These are phyloP conservation scores for Drosophila kurseongensis DNA, from an alignment of 1,140 invertebrate species.

Conservation along the genomic window DNA sequence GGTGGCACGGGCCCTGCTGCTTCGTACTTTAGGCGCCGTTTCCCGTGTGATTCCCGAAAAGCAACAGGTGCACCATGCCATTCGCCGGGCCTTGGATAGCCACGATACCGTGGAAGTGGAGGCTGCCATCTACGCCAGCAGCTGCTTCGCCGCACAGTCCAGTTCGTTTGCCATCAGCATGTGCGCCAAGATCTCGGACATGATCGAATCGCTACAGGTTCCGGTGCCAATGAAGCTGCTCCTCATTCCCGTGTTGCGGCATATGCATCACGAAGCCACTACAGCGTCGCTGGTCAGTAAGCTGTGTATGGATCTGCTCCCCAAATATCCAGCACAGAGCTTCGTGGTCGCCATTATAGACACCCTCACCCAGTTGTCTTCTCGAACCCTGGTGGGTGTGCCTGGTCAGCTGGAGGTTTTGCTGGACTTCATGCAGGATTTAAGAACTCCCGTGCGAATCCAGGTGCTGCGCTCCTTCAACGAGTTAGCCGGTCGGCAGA, in stretches of 20 bases:
- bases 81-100: constrained; percentile 95
- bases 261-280: constrained; percentile 96
- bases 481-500: constrained; percentile 89
- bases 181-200: constrained; percentile 97
- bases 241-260: constrained; percentile 95
- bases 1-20: constrained; percentile 94
- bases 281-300: constrained; percentile 93
- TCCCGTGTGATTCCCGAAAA: constrained; percentile 96
- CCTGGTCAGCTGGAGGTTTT: constrained; percentile 91
- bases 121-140: constrained; percentile 97
- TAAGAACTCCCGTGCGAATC: constrained; percentile 89
- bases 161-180: constrained; percentile 97
- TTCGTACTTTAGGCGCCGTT: constrained; percentile 95
- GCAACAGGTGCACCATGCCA: constrained; percentile 97
- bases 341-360: constrained; percentile 94
- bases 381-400: constrained; percentile 95
- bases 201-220: constrained; percentile 96
- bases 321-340: constrained; percentile 94
- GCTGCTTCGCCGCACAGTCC: constrained; percentile 96
- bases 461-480: constrained; percentile 91
- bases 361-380: constrained; percentile 94
- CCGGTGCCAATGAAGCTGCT: constrained; percentile 96
- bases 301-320: constrained; percentile 92
- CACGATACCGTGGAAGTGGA: constrained; percentile 98
- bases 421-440: constrained; percentile 86